Evolutionary conservation across 1,140 invertebrate genomes (phyloP).

Genomic region (Camponotus vicinus): DNA sequence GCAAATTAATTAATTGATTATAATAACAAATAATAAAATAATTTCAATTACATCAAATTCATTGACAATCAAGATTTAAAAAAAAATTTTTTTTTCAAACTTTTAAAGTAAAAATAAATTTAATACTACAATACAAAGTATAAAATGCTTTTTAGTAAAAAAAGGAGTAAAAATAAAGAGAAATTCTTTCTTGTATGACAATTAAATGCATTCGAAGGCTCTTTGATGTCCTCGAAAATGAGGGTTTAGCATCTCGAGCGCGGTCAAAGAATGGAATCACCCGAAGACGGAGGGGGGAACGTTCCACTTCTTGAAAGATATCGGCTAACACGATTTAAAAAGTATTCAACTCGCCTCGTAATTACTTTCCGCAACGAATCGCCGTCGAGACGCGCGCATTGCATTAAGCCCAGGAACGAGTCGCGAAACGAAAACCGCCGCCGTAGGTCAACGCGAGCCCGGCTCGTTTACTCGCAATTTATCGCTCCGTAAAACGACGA

Average conservation of each 20-base stretch:
- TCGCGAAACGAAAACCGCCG: slow-evolving; percentile 58
- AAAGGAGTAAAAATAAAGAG: neutral
- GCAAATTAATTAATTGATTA: neutral
- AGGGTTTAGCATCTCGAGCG: neutral
- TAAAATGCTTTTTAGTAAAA: neutral
- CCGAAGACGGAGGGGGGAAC: neutral
- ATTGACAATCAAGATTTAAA: neutral
- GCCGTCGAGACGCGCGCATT: slow-evolving; percentile 38
- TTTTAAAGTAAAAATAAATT: neutral
- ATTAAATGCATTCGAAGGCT: slow-evolving; percentile 39
- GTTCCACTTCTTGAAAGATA: slow-evolving; percentile 17
- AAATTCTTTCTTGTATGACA: slow-evolving; percentile 17
- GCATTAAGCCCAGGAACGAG: slow-evolving; percentile 58
- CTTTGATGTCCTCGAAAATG: slow-evolving; percentile 50
- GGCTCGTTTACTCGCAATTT: slow-evolving; percentile 61
- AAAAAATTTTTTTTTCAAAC: neutral
- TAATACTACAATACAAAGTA: neutral
- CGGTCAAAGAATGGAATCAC: slow-evolving; percentile 18
- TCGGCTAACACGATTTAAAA: slow-evolving; percentile 56
- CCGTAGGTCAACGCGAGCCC: slow-evolving; percentile 48
- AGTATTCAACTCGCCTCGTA: slow-evolving; percentile 55
- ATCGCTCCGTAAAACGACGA: slow-evolving; percentile 47
- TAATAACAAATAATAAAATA: neutral
- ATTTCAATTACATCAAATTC: neutral
- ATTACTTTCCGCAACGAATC: slow-evolving; percentile 54